Conservation (phyloP, 1,140 invertebrate genomes). For the Ephestia elutella region DNA sequence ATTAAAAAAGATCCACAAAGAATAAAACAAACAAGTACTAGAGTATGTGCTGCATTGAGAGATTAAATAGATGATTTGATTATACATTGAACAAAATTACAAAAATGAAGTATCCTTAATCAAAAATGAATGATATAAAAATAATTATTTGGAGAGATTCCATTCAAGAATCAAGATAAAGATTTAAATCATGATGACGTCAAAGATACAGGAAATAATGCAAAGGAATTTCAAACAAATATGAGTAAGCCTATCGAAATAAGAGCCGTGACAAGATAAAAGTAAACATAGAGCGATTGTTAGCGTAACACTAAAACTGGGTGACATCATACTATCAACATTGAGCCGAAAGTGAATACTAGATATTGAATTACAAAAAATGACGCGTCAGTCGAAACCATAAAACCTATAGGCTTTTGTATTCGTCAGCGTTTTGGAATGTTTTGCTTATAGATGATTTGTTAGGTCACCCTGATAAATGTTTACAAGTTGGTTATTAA, state of each 20-base stretch:
- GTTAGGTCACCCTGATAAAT: too few species aligned
- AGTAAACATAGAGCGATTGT: constrained; percentile 50
- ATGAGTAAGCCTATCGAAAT: constrained; percentile 9
- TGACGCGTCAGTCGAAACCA: constrained; percentile 17
- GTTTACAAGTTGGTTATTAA: too few species aligned
- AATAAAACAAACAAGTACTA: too few species aligned
- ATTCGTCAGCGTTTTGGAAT: background rate
- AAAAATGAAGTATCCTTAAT: background rate
- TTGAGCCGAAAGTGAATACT: constrained; percentile 26
- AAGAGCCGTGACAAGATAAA: constrained; percentile 27
- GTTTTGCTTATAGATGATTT: too few species aligned
- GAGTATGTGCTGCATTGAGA: too few species aligned
- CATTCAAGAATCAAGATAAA: background rate
- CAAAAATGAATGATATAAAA: too few species aligned
- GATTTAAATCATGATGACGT: background rate
- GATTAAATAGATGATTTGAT: too few species aligned
- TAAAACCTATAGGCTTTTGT: background rate
- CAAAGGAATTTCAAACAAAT: constrained; percentile 1
- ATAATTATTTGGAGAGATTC: background rate
- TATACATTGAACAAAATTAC: too few species aligned
- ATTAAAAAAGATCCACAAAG: too few species aligned
- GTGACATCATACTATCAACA: constrained; percentile 55
- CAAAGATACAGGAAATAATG: constrained; percentile 5
- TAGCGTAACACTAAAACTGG: constrained; percentile 29
- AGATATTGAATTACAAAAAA: constrained; percentile 37